These are phyloP conservation scores for Gymnobelideus leadbeateri DNA, from an alignment of 2,113 vertebrate species.

Conservation along the genomic window DNA sequence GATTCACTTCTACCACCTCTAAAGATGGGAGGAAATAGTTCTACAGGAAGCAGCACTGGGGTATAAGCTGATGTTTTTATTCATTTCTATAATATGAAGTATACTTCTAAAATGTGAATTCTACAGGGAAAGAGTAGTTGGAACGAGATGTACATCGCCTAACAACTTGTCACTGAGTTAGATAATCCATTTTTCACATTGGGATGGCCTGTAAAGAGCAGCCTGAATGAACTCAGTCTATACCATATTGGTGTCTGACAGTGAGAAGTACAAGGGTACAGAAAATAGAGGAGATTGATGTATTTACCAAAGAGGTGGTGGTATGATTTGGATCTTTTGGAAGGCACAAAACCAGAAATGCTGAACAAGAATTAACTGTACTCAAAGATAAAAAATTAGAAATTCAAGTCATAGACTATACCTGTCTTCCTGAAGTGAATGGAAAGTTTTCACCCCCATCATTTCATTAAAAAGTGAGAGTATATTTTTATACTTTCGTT, in stretches of 20 bases:
- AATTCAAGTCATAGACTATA: not conserved
- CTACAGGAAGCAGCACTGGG: not conserved
- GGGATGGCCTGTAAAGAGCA: not conserved
- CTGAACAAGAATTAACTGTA: conserved; percentile 35
- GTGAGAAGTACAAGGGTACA: not conserved
- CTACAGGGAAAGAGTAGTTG: not conserved
- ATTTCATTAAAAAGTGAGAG: conserved; percentile 31
- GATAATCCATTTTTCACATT: not conserved
- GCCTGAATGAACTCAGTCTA: not conserved
- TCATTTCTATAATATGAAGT: conserved; percentile 22
- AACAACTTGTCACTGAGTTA: not conserved
- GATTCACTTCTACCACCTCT: conserved; percentile 9
- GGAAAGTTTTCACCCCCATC: not conserved
- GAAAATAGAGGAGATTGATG: not conserved
- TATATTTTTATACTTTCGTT: conserved; percentile 23
- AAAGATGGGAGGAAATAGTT: not conserved
- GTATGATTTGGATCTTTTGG: not conserved
- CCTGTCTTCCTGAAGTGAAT: not conserved
- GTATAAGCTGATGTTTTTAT: not conserved
- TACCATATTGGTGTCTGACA: not conserved
- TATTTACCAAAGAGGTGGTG: not conserved
- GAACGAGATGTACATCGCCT: not conserved
- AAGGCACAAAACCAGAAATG: not conserved
- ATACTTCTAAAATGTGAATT: conserved; percentile 23
- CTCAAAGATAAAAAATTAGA: not conserved